Percentiles rank a stretch among this genome's conserved stretches.
These are phyloP conservation scores for Enteromius thamalakanensis DNA, from an alignment of 2,797 vertebrate species.

Conservation along the genomic window DNA sequence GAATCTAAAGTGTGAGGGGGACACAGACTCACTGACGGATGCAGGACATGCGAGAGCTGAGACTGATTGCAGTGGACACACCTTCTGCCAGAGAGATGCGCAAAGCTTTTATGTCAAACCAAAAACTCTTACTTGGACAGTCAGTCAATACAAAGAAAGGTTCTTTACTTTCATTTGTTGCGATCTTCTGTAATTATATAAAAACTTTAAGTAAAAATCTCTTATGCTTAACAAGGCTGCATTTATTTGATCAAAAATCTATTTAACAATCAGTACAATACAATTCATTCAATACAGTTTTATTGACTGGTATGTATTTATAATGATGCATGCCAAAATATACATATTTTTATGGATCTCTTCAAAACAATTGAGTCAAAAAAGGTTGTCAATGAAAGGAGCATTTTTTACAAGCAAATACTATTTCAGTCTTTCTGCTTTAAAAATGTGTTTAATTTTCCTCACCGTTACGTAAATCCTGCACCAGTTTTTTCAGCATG, in stretches of 20 bases:
- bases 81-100: background rate
- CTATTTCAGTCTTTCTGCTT: too few relatives aligned
- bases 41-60: constrained; percentile 11
- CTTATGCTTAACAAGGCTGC: background rate
- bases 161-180: background rate
- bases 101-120: background rate
- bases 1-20: constrained; percentile 56
- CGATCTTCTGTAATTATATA: background rate
- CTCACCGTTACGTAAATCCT: too few relatives aligned
- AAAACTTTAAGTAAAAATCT: background rate
- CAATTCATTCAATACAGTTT: background rate
- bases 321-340: background rate
- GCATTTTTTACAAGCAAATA: too few relatives aligned
- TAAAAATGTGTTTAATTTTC: too few relatives aligned
- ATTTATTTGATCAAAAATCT: background rate
- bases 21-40: constrained; percentile 42
- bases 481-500: too few relatives aligned
- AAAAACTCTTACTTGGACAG: background rate
- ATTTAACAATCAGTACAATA: background rate
- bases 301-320: background rate
- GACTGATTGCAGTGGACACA: constrained; percentile 26
- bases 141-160: background rate
- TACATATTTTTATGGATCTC: background rate
- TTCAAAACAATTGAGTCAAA: too few relatives aligned
- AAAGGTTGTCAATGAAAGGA: too few relatives aligned